Conservation (phyloP, 2,888 invertebrate genomes). For the Heteromyza rotundicornis region DNA sequence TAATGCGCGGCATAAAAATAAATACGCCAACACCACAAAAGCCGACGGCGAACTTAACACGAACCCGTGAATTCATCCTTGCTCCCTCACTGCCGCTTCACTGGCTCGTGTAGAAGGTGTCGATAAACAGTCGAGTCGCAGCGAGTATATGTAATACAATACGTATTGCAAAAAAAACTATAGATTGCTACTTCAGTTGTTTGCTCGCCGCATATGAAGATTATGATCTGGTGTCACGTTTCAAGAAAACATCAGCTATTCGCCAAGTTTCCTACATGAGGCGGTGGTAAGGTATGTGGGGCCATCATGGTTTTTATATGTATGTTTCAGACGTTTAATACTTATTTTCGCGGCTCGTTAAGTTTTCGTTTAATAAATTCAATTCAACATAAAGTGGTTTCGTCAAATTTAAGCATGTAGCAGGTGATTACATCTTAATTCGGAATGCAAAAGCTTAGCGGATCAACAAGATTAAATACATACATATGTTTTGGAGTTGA, state of each 20-base stretch:
- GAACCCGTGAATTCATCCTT: too few species aligned
- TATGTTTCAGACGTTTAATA: neutral
- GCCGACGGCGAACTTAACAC: conserved; percentile 2
- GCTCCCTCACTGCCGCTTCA: neutral
- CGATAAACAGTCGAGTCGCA: neutral
- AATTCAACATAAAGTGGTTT: neutral
- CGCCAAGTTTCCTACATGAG: too few species aligned
- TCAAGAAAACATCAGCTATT: too few species aligned
- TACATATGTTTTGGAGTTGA: too few species aligned
- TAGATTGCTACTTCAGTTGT: conserved; percentile 10
- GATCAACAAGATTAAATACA: neutral
- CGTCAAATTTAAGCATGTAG: neutral
- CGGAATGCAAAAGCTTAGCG: neutral
- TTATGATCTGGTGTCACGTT: conserved; percentile 14
- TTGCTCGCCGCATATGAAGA: conserved; percentile 10
- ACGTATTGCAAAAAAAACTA: neutral
- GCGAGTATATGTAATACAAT: neutral
- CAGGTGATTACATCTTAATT: conserved; percentile 11
- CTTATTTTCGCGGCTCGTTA: conserved; percentile 4
- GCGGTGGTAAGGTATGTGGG: too few species aligned
- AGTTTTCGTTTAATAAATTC: conserved; percentile 3
- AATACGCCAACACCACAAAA: neutral
- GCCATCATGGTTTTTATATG: too few species aligned
- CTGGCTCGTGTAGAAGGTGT: conserved; percentile 6
- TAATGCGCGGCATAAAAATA: neutral